Evolutionary conservation across 1,140 invertebrate genomes (phyloP), one percentile per base, ranked within the genome.

Genomic region (Penaeus vannamei): DNA sequence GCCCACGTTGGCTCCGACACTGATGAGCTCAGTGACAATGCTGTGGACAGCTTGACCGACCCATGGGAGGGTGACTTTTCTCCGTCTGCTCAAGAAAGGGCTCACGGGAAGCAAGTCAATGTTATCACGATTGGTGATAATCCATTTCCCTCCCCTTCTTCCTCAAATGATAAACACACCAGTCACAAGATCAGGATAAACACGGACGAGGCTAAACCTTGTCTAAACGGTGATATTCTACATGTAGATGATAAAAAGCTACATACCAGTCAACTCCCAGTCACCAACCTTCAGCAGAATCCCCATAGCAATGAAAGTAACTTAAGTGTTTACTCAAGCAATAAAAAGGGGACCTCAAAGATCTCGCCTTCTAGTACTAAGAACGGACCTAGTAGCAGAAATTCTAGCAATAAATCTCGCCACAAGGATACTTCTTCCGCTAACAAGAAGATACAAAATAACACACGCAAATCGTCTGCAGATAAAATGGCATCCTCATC

Each of bases 11-110:
- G 85, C 62, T 91, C 89, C 22, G 91, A 91, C 53, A 87, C 91
- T 3, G 91, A 91, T 77, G 91, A 91, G 29, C 83, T 91, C 26
- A 91, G 91, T 69, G 91, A 91, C 83, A 91, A 91, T 83, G 91
- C 91, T 22, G 84, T 91, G 61, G 82, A 91, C 53, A 80, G 20
- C 61, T 77, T 46, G 4, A 46, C 17, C 46, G 85, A 86, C 62
- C 26, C 32, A 3, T 88, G 86, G 84, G 90, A 90, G 82, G 20
- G 82, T n/a, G 12, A 76, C 46, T 80, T 84, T 79, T 80, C 83
- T 29, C 53, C 46, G 22, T 19, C n/a, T n/a, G 32, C 83, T n/a
- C 29, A 22, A 32, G 53, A 66, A 19, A 32, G 53, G n/a, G 59
- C 66, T 20, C 59, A 82, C 81, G 85, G 90, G 19, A 76, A 85